Evolutionary conservation across 2,888 invertebrate genomes (phyloP).

Genomic region (Lasioglossum zephyrum): DNA sequence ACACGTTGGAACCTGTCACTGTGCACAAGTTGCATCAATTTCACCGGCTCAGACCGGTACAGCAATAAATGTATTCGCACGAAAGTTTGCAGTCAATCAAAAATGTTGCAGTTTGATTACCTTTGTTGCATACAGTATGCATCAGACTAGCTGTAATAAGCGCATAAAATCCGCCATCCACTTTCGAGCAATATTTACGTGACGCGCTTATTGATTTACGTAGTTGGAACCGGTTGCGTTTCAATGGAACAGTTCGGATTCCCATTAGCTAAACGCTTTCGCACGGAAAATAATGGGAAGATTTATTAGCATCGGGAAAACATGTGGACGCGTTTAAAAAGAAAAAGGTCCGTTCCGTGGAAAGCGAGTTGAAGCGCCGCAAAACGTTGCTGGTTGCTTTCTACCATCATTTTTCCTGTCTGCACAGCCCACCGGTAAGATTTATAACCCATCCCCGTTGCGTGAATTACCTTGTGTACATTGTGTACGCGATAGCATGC

Average conservation of each 20-base stretch:
- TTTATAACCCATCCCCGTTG: conserved; percentile 11
- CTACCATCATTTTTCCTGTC: conserved; percentile 17
- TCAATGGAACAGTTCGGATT: conserved; percentile 17
- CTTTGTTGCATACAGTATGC: background rate
- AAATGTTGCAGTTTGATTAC: background rate
- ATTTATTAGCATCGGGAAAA: conserved; percentile 17
- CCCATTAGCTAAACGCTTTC: background rate
- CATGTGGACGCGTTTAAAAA: background rate
- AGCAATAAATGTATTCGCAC: background rate
- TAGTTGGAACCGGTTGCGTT: background rate
- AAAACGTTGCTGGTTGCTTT: background rate
- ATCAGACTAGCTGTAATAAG: background rate
- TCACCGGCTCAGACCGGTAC: background rate
- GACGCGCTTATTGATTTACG: background rate
- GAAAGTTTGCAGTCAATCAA: background rate
- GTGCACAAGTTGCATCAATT: background rate
- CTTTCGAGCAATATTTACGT: background rate
- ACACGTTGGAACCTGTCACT: background rate
- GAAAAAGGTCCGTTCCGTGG: background rate
- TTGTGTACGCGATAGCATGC: conserved; percentile 9
- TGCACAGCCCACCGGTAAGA: conserved; percentile 8
- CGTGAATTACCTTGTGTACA: conserved; percentile 18
- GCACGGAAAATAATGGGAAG: background rate
- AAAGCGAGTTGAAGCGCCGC: background rate
- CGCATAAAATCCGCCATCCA: background rate